Evolutionary conservation across 2,888 invertebrate species (phyloP), one percentile per base, ranked within the genome.

Genomic region (Drosophila greeni): DNA sequence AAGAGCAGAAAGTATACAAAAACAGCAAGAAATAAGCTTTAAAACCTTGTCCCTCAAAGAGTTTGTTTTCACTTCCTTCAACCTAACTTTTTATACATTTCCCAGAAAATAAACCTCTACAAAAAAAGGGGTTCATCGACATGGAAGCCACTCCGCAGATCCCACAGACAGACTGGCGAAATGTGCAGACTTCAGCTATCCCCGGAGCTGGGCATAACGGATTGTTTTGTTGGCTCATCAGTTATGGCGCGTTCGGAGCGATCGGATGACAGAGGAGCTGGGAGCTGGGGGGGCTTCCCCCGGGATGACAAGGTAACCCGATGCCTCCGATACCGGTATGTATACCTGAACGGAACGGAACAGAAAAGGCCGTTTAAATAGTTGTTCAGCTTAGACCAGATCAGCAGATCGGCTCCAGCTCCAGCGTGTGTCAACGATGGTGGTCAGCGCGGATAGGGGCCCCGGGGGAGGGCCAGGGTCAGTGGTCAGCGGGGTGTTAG

Each of bases 401-500:
- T 56, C 66, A 67, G n/a, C n/a, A n/a, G n/a, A n/a, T 24, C 39
- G 54, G n/a, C n/a, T n/a, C n/a, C n/a, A n/a, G n/a, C n/a, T n/a
- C 48, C 31, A 47, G 42, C 40, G 24, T 36, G 9, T 77, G 75
- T 75, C 78, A 75, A 66, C 48, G 66, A 61, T 70, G 78, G 82
- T 82, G 82, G 82, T 73, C 78, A 74, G 16, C 26, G 39, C 42
- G 40, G 20, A 52, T 59, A 47, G 59, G 40, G 60, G 53, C 45
- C 16, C 23, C 9, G 20, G 29, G 31, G 31, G 37, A 42, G 24
- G 26, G 29, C 16, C 18, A 18, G 36, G 33, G 37, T n/a, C 43
- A 23, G 34, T 31, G 59, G 56, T 47, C 68, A 70, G 70, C 80
- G 79, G 79, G 80, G 85, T 85, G 83, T 85, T 83, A 82, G 76